Evolutionary conservation across 2,797 vertebrate genomes (phyloP).

Genomic region (Notamacropus eugenii): DNA sequence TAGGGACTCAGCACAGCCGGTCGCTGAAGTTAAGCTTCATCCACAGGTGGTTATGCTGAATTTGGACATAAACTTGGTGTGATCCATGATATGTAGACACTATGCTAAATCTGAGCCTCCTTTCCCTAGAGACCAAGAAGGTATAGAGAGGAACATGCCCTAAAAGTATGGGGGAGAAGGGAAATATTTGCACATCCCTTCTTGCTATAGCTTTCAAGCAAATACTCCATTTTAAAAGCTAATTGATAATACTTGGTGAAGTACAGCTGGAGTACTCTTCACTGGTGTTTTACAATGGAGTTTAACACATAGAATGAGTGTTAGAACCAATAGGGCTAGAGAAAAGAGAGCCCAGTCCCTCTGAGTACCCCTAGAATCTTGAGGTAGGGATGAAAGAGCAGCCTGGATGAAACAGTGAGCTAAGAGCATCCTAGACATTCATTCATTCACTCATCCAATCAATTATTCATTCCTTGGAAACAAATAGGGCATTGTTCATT

Average conservation of each 20-base stretch:
- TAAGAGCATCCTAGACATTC: neutral
- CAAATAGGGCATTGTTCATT: neutral
- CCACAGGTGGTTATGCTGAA: neutral
- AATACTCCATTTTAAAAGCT: neutral
- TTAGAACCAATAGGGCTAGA: neutral
- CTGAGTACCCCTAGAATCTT: neutral
- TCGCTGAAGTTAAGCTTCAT: neutral
- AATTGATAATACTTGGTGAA: neutral
- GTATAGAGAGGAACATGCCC: neutral
- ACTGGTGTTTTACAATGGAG: neutral
- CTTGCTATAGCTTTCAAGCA: neutral
- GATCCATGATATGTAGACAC: neutral
- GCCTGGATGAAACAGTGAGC: neutral
- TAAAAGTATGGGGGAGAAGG: neutral
- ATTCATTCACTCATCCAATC: too few species aligned
- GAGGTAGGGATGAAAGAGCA: neutral
- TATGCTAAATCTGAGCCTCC: neutral
- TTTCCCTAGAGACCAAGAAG: neutral
- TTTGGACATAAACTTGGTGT: neutral
- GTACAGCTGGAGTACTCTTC: neutral
- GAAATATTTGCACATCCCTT: neutral
- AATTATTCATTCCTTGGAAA: neutral
- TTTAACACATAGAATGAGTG: neutral
- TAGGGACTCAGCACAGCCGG: neutral
- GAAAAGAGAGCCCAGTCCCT: neutral